Percentiles rank a stretch among this genome's conserved stretches.
Evolutionary conservation across 2,113 vertebrate genomes (phyloP).

Genomic region (Ictalurus punctatus): DNA sequence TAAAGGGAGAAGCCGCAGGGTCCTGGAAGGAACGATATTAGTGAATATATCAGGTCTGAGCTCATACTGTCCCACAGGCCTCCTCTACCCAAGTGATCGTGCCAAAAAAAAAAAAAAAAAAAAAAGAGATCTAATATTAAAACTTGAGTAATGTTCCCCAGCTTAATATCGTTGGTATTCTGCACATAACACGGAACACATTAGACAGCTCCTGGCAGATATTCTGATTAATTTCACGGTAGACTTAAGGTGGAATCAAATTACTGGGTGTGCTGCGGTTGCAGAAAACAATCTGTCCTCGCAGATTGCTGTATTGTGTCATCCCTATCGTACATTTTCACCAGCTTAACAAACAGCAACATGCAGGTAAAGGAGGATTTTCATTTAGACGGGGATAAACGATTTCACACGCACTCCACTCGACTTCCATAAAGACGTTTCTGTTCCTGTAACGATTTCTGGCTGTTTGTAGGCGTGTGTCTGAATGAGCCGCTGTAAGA

Average conservation of each 20-base stretch:
- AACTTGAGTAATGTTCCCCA: slow-evolving; percentile 45
- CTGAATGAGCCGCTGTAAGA: slow-evolving; percentile 39
- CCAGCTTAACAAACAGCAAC: slow-evolving; percentile 35
- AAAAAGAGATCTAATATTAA: slow-evolving; percentile 46
- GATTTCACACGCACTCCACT: slow-evolving; percentile 39
- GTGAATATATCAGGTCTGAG: slow-evolving; percentile 41
- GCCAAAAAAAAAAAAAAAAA: not conserved
- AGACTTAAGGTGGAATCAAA: slow-evolving; percentile 58
- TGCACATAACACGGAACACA: slow-evolving; percentile 45
- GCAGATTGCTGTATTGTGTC: slow-evolving; percentile 44
- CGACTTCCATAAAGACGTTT: slow-evolving; percentile 50
- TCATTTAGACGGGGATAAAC: slow-evolving; percentile 44
- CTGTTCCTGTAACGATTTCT: slow-evolving; percentile 44
- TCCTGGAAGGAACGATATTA: slow-evolving; percentile 10
- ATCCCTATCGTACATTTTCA: slow-evolving; percentile 31
- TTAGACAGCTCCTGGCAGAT: slow-evolving; percentile 54
- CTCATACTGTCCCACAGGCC: slow-evolving; percentile 43
- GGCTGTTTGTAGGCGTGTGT: slow-evolving; percentile 40
- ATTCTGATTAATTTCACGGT: slow-evolving; percentile 52
- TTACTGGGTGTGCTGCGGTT: slow-evolving; percentile 50
- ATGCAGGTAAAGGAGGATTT: slow-evolving; percentile 19
- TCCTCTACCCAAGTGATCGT: slow-evolving; percentile 38
- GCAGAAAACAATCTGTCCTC: slow-evolving; percentile 44
- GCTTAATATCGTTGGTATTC: slow-evolving; percentile 52
- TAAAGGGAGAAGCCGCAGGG: slow-evolving; percentile 27